phyloP scores from a whole-genome alignment of 2,797 vertebrate genomes.

The Philypnodon macrostomus region DNA sequence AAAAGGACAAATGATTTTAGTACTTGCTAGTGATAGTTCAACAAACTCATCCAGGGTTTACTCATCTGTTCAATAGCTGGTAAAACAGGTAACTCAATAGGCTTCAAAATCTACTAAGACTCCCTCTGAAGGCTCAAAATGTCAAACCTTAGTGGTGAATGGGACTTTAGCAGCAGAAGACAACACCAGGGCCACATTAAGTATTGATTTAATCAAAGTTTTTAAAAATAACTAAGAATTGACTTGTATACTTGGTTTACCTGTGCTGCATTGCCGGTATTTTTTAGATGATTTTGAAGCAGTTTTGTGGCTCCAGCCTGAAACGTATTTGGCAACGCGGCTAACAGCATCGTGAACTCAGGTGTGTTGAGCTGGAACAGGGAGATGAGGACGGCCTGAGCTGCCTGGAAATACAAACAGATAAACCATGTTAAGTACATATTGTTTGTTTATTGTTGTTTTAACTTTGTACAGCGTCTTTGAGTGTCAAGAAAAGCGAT shows the following conservation, averaged over 20 bases:
- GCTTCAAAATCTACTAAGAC: too few relatives aligned
- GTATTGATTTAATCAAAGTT: too few relatives aligned
- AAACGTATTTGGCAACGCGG: conserved; percentile 97
- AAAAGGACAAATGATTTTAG: background rate
- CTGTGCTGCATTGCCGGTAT: conserved; percentile 85
- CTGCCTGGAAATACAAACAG: conserved; percentile 76
- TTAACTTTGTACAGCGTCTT: too few relatives aligned
- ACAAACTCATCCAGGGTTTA: too few relatives aligned
- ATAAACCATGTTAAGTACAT: background rate
- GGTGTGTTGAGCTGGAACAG: conserved; percentile 97
- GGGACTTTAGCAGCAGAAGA: too few relatives aligned
- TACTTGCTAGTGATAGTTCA: background rate
- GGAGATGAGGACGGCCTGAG: conserved; percentile 93
- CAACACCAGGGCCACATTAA: too few relatives aligned
- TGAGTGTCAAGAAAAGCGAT: too few relatives aligned
- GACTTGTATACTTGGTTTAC: background rate
- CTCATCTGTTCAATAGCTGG: too few relatives aligned
- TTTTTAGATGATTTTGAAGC: conserved; percentile 96
- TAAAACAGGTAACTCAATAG: too few relatives aligned
- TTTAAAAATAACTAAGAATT: background rate
- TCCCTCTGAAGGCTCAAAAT: too few relatives aligned
- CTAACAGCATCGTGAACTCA: conserved; percentile 98
- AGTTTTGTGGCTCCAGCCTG: conserved; percentile 98
- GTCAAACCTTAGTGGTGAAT: too few relatives aligned
- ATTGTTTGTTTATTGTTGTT: too few relatives aligned